A percentile compares a stretch with the other conserved stretches of the same genome.
Conservation (phyloP, 2,797 vertebrate genomes). For the Triplophysa yarkandensis region DNA sequence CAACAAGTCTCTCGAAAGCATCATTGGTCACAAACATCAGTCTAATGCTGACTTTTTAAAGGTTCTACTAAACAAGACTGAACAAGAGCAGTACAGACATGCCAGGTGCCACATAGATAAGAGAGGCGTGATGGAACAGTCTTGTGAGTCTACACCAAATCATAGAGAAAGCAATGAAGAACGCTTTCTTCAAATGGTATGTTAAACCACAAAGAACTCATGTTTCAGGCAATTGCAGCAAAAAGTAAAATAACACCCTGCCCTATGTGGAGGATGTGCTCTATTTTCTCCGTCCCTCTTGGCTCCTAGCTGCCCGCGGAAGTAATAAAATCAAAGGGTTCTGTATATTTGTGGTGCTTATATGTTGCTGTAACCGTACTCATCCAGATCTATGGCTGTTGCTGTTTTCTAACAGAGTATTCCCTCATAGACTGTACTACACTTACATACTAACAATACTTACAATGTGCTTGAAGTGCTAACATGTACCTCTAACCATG, state of each 20-base stretch:
- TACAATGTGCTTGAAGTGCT: background rate
- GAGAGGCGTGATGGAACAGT: conserved; percentile 44
- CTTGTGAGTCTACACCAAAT: conserved; percentile 50
- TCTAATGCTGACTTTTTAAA: too few relatives aligned
- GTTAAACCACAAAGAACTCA: conserved; percentile 52
- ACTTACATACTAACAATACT: background rate
- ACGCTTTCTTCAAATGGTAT: conserved; percentile 65
- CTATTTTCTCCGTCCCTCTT: background rate
- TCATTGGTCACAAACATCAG: conserved; percentile 68
- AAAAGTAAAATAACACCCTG: background rate
- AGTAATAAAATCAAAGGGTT: background rate
- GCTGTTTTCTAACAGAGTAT: conserved; percentile 18
- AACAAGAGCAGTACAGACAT: too few relatives aligned
- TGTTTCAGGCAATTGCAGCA: background rate
- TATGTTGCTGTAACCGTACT: background rate
- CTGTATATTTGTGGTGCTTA: background rate
- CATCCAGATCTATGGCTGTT: background rate
- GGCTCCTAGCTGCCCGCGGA: background rate
- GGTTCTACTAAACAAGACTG: too few relatives aligned
- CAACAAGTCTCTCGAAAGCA: conserved; percentile 76
- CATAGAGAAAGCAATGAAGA: conserved; percentile 62
- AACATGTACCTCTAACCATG: conserved; percentile 11
- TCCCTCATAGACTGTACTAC: background rate
- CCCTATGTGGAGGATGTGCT: background rate
- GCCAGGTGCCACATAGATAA: too few relatives aligned